Evolutionary conservation across 2,797 vertebrate species (phyloP).

Genomic region (Cuculus canorus): DNA sequence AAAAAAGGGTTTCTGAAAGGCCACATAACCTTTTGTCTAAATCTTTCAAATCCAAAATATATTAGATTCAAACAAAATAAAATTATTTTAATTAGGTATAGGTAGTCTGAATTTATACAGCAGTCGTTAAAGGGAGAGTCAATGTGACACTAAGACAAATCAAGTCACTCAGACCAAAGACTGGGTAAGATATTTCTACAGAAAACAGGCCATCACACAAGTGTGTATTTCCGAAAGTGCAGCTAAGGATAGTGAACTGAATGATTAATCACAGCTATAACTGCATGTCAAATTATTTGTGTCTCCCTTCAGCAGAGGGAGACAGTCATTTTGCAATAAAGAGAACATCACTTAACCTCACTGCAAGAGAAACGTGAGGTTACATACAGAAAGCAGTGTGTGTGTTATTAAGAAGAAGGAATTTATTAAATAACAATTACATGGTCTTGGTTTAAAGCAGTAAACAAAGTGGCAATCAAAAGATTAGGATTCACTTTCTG

Average conservation of each 20-base stretch:
- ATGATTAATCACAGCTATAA: constrained; percentile 24
- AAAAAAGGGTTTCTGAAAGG: constrained; percentile 48
- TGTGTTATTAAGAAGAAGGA: not conserved
- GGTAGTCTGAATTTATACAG: constrained; percentile 28
- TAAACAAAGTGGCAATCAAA: not conserved
- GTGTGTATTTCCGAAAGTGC: not conserved
- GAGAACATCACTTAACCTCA: not conserved
- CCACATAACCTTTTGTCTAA: constrained; percentile 51
- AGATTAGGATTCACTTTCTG: not conserved
- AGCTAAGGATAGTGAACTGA: not conserved
- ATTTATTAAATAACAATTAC: not conserved
- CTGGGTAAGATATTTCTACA: not conserved
- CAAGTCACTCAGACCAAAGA: not conserved
- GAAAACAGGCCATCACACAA: constrained; percentile 6
- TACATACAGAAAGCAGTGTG: not conserved
- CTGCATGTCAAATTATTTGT: not conserved
- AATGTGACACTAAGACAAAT: constrained; percentile 5
- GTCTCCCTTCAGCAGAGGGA: not conserved
- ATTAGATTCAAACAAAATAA: constrained; percentile 44
- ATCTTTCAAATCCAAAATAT: constrained; percentile 46
- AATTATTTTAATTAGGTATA: constrained; percentile 48
- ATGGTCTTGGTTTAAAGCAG: not conserved
- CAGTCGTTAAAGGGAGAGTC: not conserved
- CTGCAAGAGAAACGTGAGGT: not conserved
- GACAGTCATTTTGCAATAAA: not conserved